Percentiles rank a stretch among this genome's conserved stretches.
phyloP scores from a whole-genome alignment of 2,797 vertebrate species.

The Sciurus carolinensis region DNA sequence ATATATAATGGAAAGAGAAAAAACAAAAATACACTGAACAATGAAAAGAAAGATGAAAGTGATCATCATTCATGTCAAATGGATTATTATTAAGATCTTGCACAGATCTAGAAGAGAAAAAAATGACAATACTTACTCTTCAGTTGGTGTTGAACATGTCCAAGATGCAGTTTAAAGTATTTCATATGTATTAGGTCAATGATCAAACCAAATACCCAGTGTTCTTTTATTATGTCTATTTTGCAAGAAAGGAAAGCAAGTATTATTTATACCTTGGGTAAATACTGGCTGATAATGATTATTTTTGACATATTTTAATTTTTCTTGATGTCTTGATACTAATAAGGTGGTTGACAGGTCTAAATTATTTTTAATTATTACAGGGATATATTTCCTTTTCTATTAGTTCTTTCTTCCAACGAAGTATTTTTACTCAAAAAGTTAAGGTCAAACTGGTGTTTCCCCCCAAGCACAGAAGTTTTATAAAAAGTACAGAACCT shows the following conservation, averaged over 20 bases:
- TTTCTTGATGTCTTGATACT: not conserved
- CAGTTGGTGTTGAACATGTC: not conserved
- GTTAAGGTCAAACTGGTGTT: not conserved
- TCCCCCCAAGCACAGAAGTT: accelerated
- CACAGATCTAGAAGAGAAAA: not conserved
- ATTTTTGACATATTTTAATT: not conserved
- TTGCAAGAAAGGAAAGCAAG: not conserved
- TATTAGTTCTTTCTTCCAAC: too few relatives aligned
- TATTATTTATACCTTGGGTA: not conserved
- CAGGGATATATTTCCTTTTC: too few relatives aligned
- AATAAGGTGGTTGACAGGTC: not conserved
- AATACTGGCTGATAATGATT: not conserved
- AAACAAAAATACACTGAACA: not conserved
- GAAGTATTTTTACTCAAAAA: too few relatives aligned
- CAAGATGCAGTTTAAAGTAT: not conserved
- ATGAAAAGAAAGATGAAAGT: too few relatives aligned
- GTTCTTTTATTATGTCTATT: not conserved
- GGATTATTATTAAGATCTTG: too few relatives aligned
- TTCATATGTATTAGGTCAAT: not conserved
- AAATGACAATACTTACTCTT: not conserved
- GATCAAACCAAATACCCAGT: not conserved
- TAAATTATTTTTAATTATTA: not conserved
- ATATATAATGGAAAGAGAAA: not conserved
- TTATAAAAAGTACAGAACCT: not conserved
- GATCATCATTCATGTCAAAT: too few relatives aligned